Base-by-base conservation (phyloP, 2,113 vertebrate species). In the Notechis scutatus region DNA sequence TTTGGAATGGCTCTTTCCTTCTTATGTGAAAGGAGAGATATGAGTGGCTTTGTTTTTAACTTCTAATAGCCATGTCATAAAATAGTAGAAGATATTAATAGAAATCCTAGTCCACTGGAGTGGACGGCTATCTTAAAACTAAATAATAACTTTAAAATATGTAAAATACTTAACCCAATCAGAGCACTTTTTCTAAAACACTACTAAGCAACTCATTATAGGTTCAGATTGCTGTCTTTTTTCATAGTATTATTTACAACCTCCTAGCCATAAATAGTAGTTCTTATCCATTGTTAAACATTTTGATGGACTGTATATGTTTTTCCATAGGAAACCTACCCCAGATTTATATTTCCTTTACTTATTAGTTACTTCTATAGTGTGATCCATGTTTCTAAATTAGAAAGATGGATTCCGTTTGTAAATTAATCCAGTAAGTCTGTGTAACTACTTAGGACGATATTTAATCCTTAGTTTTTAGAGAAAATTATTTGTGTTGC, bases 151-250 rank as follows among this genome's bases (percentile, higher is more conserved):
- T 20, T 34, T 90, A 90, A 88, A 59, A 93, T 88, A 93, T 93
- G 55, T 54, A 90, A 90, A 90, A 90, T 54, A 45, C 54, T 89
- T 92, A 90, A 93, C 57, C 21, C 50, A 92, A 47, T 90, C 55
- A 45, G 57, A 45, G 50, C 45, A 90, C 74, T 34, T 85, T 85
- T 85, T 47, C 12, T 34, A 57, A 34, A 56, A 90, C 86, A 55
- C 34, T 69, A 88, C 21, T 47, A 18, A 69, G 86, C n/a, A 18
- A 45, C n/a, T 88, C 87, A 88, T 23, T 23, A 69, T 92, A 42
- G 87, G 47, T 92, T 92, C 57, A 54, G 59, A 87, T 10, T 24
- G 45, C 9, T 54, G 3, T 74, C 57, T 54, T 29, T 86, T 3
- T 69, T 85, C 21, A 52, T 14, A 61, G 74, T 61, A 86, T 26